These are phyloP conservation scores for Sebastes schlegelii DNA, from an alignment of 2,113 vertebrate genomes.

Conservation along the genomic window DNA sequence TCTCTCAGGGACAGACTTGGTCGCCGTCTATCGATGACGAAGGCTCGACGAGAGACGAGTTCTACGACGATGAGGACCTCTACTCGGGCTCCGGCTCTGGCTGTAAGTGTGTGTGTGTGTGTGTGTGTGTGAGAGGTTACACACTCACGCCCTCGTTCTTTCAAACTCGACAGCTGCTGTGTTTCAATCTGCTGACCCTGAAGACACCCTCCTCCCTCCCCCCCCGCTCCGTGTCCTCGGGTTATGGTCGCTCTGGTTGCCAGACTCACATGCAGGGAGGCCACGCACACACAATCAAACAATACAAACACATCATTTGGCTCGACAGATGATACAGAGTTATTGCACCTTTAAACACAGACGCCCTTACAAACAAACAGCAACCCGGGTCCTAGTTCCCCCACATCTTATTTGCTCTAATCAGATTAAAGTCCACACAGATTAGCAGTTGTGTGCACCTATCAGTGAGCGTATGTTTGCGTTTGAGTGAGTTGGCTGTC, in stretches of 20 bases:
- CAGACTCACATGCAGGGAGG: constrained; percentile 10
- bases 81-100: constrained; percentile 87
- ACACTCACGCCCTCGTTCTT: constrained; percentile 62
- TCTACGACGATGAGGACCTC: constrained; percentile 84
- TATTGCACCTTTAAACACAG: constrained; percentile 48
- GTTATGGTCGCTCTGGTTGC: constrained; percentile 27
- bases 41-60: constrained; percentile 79
- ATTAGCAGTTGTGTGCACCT: constrained; percentile 65
- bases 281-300: constrained; percentile 26
- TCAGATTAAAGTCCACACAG: constrained; percentile 78
- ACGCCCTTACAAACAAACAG: constrained; percentile 47
- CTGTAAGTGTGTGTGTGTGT: constrained; percentile 78
- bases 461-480: constrained; percentile 14
- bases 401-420: constrained; percentile 79
- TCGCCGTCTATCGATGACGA: constrained; percentile 75
- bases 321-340: constrained; percentile 23
- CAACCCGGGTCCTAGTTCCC: constrained; percentile 32
- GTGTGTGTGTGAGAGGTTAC: constrained; percentile 38
- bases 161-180: constrained; percentile 75
- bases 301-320: constrained; percentile 19
- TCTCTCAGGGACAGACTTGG: constrained; percentile 77
- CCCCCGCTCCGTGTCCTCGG: constrained; percentile 11
- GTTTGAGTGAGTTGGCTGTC: constrained; percentile 28
- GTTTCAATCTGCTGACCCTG: constrained; percentile 78
- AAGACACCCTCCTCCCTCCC: constrained; percentile 41